These are phyloP conservation scores for Stomatorhinus ivindoensis DNA, from an alignment of 2,113 vertebrate genomes.

Conservation along the genomic window DNA sequence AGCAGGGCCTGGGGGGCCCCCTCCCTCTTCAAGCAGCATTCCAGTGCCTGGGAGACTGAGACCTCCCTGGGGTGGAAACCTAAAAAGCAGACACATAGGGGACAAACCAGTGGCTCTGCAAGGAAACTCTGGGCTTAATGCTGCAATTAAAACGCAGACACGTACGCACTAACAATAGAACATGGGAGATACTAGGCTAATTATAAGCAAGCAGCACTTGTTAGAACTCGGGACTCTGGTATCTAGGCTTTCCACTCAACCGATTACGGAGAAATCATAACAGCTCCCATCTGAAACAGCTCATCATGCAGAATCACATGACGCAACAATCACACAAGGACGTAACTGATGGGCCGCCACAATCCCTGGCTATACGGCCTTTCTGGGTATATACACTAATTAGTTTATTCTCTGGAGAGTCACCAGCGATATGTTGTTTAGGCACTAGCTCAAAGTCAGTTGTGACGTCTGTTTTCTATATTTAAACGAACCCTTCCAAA, in stretches of 20 bases:
- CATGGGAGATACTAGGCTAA: background rate
- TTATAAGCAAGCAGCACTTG: background rate
- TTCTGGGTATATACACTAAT: background rate
- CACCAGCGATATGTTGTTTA: background rate
- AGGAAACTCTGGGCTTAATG: background rate
- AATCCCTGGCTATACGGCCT: background rate
- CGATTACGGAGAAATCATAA: background rate
- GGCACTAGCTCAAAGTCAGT: background rate
- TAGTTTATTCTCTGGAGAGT: background rate
- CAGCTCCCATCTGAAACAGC: background rate
- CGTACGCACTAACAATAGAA: background rate
- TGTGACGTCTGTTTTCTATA: background rate
- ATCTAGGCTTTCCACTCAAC: background rate
- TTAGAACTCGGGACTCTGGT: background rate
- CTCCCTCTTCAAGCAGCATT: background rate
- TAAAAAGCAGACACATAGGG: background rate
- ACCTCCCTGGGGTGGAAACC: background rate
- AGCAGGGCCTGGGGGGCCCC: background rate
- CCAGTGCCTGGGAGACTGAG: background rate
- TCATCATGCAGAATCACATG: background rate
- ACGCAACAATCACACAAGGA: background rate
- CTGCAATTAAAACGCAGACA: background rate
- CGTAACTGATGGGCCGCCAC: background rate
- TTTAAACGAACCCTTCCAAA: background rate
- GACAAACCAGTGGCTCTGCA: background rate